phyloP scores from a whole-genome alignment of 2,113 vertebrate species.

The Sus scrofa region DNA sequence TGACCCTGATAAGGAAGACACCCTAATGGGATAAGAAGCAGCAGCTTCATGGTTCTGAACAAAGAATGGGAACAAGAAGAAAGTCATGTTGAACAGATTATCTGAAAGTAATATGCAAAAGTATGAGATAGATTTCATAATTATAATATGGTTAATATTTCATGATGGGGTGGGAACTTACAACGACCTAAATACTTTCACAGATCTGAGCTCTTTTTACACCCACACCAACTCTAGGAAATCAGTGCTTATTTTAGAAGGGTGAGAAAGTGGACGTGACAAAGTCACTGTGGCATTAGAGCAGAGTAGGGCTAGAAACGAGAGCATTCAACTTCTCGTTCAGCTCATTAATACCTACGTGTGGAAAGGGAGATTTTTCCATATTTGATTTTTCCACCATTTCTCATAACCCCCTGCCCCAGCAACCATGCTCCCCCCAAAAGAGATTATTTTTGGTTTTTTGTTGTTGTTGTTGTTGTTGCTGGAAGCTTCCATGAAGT shows the following conservation, averaged over 20 bases:
- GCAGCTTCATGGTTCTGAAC: not conserved
- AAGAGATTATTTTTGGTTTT: not conserved
- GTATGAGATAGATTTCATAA: not conserved
- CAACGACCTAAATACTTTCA: constrained; percentile 22
- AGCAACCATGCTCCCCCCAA: not conserved
- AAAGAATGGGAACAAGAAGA: not conserved
- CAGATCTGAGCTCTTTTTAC: not conserved
- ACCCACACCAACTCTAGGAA: not conserved
- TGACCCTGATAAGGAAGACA: not conserved
- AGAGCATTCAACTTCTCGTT: not conserved
- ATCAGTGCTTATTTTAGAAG: not conserved
- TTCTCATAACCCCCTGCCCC: not conserved
- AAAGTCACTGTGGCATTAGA: not conserved
- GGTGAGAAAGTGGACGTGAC: not conserved
- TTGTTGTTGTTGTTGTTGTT: too few relatives aligned
- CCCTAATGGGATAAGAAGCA: not conserved
- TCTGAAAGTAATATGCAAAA: constrained; percentile 22
- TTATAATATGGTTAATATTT: not conserved
- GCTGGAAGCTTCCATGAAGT: not conserved
- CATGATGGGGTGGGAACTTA: not conserved
- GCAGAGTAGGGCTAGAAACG: not conserved
- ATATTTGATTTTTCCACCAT: not conserved
- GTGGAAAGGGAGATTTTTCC: constrained; percentile 10
- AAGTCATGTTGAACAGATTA: not conserved
- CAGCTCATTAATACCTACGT: not conserved